These are phyloP conservation scores for Harpegnathos saltator DNA, from an alignment of 1,140 invertebrate genomes.

Conservation along the genomic window DNA sequence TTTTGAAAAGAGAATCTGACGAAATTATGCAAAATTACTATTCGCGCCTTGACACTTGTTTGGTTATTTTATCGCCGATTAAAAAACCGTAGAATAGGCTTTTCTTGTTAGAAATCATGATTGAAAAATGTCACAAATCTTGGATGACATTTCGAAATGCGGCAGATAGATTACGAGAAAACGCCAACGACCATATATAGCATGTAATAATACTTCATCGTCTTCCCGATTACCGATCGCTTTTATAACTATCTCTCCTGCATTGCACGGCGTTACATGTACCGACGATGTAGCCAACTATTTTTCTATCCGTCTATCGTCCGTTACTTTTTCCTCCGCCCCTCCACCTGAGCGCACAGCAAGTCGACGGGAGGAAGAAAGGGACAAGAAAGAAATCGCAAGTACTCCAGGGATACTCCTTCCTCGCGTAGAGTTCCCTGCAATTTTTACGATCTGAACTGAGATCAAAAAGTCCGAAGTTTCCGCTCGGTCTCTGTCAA, in stretches of 20 bases:
- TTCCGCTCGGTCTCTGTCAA: conserved; percentile 56
- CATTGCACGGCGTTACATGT: conserved; percentile 1
- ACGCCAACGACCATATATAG: neutral
- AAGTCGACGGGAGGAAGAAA: neutral
- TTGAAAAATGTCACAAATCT: neutral
- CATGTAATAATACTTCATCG: neutral
- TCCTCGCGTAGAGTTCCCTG: conserved; percentile 17
- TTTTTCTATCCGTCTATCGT: conserved; percentile 31
- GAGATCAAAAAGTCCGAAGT: conserved; percentile 58
- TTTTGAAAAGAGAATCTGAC: neutral
- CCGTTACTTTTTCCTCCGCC: conserved; percentile 12
- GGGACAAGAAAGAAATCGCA: conserved; percentile 39
- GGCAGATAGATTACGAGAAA: neutral
- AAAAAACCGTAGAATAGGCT: neutral
- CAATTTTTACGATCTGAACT: conserved; percentile 59
- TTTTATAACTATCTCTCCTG: neutral
- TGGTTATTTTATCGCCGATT: neutral
- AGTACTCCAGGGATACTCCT: conserved; percentile 46
- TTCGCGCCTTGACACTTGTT: neutral
- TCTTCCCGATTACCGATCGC: conserved; percentile 7
- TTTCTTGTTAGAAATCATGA: neutral
- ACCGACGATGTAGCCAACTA: conserved; percentile 10
- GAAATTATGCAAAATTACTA: neutral
- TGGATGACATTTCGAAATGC: neutral
- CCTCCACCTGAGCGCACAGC: neutral